Evolutionary conservation across 2,113 vertebrate genomes (phyloP).

Genomic region (Aptenodytes patagonicus): DNA sequence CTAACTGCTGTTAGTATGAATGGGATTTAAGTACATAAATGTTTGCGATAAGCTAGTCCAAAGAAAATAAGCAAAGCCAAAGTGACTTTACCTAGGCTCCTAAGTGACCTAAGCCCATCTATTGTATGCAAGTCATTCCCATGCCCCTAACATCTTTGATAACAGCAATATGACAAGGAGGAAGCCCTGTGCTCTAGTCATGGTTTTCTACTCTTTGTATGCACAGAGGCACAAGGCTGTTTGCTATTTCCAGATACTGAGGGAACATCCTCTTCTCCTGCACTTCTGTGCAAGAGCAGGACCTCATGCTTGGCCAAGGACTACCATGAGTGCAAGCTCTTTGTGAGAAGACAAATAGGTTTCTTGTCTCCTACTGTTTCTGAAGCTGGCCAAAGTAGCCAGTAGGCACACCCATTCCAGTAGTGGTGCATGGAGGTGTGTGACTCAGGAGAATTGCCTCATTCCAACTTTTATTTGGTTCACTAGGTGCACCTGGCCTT

Average conservation of each 20-base stretch:
- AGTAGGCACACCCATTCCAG: too few relatives aligned
- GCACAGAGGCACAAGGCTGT: neutral
- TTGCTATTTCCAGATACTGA: neutral
- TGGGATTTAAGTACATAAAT: neutral
- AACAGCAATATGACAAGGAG: neutral
- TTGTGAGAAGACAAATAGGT: neutral
- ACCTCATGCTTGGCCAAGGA: neutral
- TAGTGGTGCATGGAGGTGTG: neutral
- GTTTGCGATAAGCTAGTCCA: neutral
- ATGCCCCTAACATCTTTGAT: neutral
- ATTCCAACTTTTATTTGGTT: neutral
- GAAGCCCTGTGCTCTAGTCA: neutral
- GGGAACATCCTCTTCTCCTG: neutral
- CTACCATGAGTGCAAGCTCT: neutral
- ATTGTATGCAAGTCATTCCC: neutral
- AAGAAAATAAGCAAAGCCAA: neutral
- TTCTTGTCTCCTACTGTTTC: neutral
- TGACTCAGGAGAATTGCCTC: neutral
- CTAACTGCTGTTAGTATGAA: neutral
- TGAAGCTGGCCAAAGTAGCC: neutral
- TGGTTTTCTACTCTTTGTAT: neutral
- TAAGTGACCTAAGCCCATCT: neutral
- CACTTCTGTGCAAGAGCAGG: neutral
- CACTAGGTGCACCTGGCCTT: neutral
- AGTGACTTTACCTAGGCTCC: neutral